phyloP scores from a whole-genome alignment of 2,888 invertebrate genomes.

The Dexiosoma caninum region DNA sequence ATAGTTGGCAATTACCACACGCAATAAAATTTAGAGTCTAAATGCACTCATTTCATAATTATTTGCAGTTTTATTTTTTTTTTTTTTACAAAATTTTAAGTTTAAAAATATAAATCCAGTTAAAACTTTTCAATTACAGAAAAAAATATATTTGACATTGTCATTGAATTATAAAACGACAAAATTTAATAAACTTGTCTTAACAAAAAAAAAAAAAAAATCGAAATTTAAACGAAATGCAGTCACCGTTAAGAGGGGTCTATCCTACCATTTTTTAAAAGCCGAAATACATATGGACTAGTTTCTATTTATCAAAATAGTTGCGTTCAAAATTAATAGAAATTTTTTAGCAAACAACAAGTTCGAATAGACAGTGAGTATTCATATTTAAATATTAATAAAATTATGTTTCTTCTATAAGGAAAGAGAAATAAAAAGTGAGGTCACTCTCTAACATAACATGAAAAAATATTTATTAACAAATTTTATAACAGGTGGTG shows the following conservation, averaged over 20 bases:
- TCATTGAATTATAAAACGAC: not conserved
- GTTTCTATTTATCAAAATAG: not conserved
- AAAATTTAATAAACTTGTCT: slow-evolving; percentile 7
- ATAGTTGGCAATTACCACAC: not conserved
- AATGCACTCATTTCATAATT: no score
- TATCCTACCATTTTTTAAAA: no score
- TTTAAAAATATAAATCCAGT: not conserved
- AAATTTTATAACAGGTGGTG: no score
- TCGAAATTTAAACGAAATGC: not conserved
- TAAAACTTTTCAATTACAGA: not conserved
- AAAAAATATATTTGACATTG: not conserved
- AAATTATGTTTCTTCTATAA: no score
- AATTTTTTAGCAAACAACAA: no score
- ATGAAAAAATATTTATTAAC: no score
- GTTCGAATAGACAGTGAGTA: no score
- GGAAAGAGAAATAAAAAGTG: no score
- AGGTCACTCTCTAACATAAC: no score
- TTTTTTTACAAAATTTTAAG: not conserved
- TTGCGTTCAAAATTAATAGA: no score
- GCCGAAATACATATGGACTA: not conserved
- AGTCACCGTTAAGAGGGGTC: no score
- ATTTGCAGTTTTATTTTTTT: not conserved
- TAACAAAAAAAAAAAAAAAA: not conserved
- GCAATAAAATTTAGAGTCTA: not conserved
- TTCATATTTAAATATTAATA: no score